phyloP scores from a whole-genome alignment of 2,888 invertebrate species.

The Tetanocera ferruginea region DNA sequence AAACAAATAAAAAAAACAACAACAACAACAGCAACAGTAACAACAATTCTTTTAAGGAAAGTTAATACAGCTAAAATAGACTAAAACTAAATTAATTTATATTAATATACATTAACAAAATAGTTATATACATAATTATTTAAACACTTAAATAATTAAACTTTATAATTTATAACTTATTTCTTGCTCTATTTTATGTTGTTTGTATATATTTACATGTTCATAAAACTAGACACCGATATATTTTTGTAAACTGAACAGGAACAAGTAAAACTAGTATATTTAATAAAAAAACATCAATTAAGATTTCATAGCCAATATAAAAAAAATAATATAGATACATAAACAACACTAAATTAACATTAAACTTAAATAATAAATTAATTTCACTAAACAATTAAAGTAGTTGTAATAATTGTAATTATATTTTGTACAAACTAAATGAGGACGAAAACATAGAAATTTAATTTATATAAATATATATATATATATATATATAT shows the following conservation, averaged over 20 bases:
- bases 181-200: background rate
- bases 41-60: background rate
- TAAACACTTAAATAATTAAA: background rate
- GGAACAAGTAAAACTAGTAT: background rate
- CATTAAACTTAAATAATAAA: background rate
- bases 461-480: background rate
- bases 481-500: background rate
- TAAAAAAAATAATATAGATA: background rate
- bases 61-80: background rate
- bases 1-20: too few relatives aligned
- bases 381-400: constrained; percentile 7
- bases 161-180: background rate
- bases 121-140: background rate
- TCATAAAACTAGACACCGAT: constrained; percentile 54
- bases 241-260: constrained; percentile 50
- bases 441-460: background rate
- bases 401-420: constrained; percentile 3
- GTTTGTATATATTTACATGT: background rate
- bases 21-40: background rate
- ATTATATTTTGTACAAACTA: constrained; percentile 34
- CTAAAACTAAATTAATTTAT: background rate
- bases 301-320: constrained; percentile 28
- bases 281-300: background rate
- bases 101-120: background rate
- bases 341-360: background rate